These are phyloP conservation scores for Craterocephalus amniculus DNA, from an alignment of 2,797 vertebrate species.

Conservation along the genomic window DNA sequence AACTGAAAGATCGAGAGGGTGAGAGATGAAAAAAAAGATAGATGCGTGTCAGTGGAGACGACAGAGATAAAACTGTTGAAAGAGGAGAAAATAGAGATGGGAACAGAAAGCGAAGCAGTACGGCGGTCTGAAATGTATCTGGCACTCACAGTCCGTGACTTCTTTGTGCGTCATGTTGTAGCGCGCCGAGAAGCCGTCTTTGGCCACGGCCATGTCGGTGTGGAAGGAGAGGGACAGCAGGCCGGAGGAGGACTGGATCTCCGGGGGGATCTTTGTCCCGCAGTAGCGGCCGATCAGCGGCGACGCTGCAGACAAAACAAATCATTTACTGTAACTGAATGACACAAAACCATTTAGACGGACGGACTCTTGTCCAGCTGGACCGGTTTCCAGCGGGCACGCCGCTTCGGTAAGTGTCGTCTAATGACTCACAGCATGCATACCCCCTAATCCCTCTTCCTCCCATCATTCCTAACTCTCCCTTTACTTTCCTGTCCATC, in stretches of 20 bases:
- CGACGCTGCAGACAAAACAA: constrained; percentile 80
- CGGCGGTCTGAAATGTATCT: constrained; percentile 24
- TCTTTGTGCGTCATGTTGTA: constrained; percentile 93
- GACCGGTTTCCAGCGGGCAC: constrained; percentile 33
- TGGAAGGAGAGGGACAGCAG: constrained; percentile 97
- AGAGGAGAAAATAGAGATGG: constrained; percentile 72
- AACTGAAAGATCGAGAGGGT: constrained; percentile 48
- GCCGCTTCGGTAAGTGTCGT: constrained; percentile 63
- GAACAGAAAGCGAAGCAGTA: constrained; percentile 61
- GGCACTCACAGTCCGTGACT: constrained; percentile 89
- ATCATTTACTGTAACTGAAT: not conserved
- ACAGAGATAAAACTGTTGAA: constrained; percentile 27
- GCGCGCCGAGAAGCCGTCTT: constrained; percentile 94
- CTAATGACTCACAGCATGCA: constrained; percentile 70
- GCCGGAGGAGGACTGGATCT: constrained; percentile 93
- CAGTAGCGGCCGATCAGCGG: constrained; percentile 98
- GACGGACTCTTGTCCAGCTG: constrained; percentile 7
- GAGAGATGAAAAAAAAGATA: constrained; percentile 45
- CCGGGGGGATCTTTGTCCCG: constrained; percentile 92
- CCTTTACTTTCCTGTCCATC: constrained; percentile 55
- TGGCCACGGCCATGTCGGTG: constrained; percentile 98
- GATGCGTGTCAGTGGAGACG: constrained; percentile 73
- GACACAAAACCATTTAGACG: not conserved
- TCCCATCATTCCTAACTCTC: constrained; percentile 48
- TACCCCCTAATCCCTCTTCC: constrained; percentile 23